These are phyloP conservation scores for Morbakka virulenta DNA, from an alignment of 30 jellyfish, hydroid and myxozoan genomes.

Conservation along the genomic window DNA sequence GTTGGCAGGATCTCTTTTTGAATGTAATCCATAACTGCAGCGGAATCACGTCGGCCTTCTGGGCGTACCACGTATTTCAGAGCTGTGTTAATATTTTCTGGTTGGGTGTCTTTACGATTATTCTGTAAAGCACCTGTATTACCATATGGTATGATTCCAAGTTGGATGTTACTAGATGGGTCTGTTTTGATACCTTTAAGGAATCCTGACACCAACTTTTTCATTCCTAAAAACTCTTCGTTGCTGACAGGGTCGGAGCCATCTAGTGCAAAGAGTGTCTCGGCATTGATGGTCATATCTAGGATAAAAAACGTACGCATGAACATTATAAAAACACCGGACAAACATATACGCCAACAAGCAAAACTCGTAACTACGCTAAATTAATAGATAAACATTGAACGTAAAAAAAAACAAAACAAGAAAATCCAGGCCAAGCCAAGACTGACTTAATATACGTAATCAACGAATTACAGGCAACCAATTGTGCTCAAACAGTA, in stretches of 20 bases:
- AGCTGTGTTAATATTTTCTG: constrained; percentile 7
- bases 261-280: neutral
- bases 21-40: constrained; percentile 8
- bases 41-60: constrained; percentile 20
- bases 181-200: too few species aligned
- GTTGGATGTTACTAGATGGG: constrained; percentile 28
- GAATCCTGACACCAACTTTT: constrained; percentile 9
- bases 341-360: too few species aligned
- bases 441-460: too few species aligned
- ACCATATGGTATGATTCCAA: constrained; percentile 27
- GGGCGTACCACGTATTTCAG: constrained; percentile 8
- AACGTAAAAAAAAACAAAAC: too few species aligned
- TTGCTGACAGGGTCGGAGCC: neutral
- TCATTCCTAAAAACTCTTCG: constrained; percentile 17
- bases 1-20: neutral
- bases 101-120: constrained; percentile 8
- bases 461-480: too few species aligned
- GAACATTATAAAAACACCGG: too few species aligned
- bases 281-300: neutral
- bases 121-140: neutral
- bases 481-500: too few species aligned
- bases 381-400: too few species aligned
- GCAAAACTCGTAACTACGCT: too few species aligned
- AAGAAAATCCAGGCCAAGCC: too few species aligned
- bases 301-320: too few species aligned